Evolutionary conservation across 1,140 invertebrate genomes (phyloP), one percentile per base, ranked within the genome.

Genomic region (Anastrepha ludens): DNA sequence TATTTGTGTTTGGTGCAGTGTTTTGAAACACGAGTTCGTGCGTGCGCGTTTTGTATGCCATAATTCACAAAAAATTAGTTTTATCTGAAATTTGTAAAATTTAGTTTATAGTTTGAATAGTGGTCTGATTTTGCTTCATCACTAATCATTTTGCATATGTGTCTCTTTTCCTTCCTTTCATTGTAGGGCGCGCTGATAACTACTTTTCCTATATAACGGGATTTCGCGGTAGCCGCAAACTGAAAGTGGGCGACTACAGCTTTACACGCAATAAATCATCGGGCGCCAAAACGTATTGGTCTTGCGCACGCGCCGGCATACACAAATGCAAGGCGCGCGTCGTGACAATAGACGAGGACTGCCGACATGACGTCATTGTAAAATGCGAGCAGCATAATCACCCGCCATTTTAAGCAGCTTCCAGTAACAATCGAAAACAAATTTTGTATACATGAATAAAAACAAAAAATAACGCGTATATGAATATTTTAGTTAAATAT

Each of bases 311-410:
- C 11, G 93, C 93, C 41, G 93, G 92, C 7, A 89, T 90, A 6
- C 92, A 93, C 87, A 93, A 93, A 64, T 93, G 93, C 89, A 93
- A 93, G 87, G 93, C 93, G 29, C 89, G 93, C 13, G 92, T 93
- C 17, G 92, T 93, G 3, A 93, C 93, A 17, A 89, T 92, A 65
- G 88, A 91, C 87, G 90, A 93, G 41, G 88, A 87, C 20, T 88
- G 44, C 50, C 78, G 87, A 41, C 90, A 92, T 29, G 91, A 92
- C 85, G 91, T 93, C 59, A 91, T 92, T 60, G 89, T 93, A 8
- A 93, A 93, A 89, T 92, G 91, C 88, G 91, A 89, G 20, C 87
- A 91, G 65, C 93, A 93, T 87, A 93, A 93, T 90, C 93, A 93
- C 88, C 90, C 91, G 88, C 92, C 93, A 89, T 93, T 93, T 89